Conservation (phyloP, 2,888 invertebrate genomes). For the Glaucopsyche alexis region DNA sequence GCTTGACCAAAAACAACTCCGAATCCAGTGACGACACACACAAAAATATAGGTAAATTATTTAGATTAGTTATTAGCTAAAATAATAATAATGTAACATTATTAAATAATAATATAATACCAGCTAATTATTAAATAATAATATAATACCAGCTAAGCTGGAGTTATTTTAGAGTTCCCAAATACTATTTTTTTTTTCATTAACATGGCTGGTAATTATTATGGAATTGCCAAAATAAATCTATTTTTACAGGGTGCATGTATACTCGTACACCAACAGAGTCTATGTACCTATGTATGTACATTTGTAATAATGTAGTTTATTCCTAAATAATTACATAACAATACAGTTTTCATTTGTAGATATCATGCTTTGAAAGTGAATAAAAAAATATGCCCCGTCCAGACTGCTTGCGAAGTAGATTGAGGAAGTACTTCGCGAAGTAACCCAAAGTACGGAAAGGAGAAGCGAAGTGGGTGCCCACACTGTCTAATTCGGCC, state of each 20-base stretch:
- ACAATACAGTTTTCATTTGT: not conserved
- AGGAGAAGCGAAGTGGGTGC: too few species aligned
- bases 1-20: constrained; percentile 59
- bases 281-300: constrained; percentile 1
- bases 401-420: too few species aligned
- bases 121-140: too few species aligned
- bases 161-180: too few species aligned
- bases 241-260: constrained; percentile 8
- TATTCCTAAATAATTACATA: not conserved
- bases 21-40: constrained; percentile 74
- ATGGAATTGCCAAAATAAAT: not conserved
- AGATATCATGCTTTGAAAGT: not conserved
- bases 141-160: too few species aligned
- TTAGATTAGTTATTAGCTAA: not conserved
- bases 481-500: too few species aligned
- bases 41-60: constrained; percentile 61
- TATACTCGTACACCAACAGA: not conserved
- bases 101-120: too few species aligned
- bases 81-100: too few species aligned
- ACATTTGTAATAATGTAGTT: not conserved
- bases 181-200: too few species aligned
- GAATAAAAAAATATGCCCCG: not conserved
- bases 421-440: too few species aligned
- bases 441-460: too few species aligned
- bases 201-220: not conserved